Conservation (phyloP, 2,113 vertebrate species). For the Mesembrinibis cayennensis region DNA sequence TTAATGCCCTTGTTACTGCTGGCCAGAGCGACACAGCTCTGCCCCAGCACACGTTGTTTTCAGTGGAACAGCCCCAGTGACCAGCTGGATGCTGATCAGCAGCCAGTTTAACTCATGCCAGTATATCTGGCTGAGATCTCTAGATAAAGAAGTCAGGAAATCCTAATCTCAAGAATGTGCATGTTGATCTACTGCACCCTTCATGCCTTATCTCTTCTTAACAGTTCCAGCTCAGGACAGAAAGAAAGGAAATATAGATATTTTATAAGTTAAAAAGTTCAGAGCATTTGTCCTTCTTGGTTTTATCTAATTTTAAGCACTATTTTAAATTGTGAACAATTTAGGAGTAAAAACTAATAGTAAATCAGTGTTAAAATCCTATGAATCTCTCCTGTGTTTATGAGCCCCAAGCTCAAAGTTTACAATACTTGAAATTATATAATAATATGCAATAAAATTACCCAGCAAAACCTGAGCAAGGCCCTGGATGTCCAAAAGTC, state of each 20-base stretch:
- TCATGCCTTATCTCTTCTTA: not conserved
- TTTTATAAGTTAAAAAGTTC: not conserved
- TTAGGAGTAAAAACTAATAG: not conserved
- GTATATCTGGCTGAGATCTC: not conserved
- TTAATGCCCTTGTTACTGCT: not conserved
- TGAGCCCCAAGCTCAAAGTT: not conserved
- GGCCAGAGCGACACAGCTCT: accelerated
- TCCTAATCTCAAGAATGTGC: not conserved
- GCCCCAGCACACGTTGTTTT: not conserved
- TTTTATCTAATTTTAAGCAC: not conserved
- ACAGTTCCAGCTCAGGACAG: not conserved
- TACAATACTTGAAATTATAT: not conserved
- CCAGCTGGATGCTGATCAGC: not conserved
- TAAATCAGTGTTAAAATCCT: not conserved
- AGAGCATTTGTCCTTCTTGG: not conserved
- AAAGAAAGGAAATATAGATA: not conserved
- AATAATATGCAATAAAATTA: not conserved
- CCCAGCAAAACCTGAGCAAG: not conserved
- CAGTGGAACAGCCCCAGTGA: not conserved
- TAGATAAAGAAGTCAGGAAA: not conserved
- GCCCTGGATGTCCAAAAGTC: not conserved
- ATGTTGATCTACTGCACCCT: not conserved
- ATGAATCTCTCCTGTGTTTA: not conserved
- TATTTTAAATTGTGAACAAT: not conserved
- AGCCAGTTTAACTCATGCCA: not conserved